Conservation (phyloP, 2,888 invertebrate genomes). For the Epiblema foenella region DNA sequence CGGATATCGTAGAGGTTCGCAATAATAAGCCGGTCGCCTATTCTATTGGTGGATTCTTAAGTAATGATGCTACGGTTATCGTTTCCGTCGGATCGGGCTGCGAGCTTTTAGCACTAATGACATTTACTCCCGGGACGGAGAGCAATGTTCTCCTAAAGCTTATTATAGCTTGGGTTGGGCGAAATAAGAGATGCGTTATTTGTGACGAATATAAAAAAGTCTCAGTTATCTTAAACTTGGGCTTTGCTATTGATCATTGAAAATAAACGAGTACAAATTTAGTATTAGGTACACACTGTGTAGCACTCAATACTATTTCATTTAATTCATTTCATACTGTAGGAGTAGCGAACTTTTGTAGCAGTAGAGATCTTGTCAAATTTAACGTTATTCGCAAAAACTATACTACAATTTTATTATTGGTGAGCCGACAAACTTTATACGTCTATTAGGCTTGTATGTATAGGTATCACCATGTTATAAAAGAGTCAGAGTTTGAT, state of each 20-base stretch:
- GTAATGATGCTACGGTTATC: conserved; percentile 43
- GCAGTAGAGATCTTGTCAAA: neutral
- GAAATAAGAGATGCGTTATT: too few relatives aligned
- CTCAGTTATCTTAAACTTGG: neutral
- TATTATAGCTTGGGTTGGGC: neutral
- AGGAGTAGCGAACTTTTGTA: too few relatives aligned
- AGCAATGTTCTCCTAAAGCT: conserved; percentile 2
- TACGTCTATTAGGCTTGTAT: too few relatives aligned
- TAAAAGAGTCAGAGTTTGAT: too few relatives aligned
- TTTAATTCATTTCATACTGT: neutral
- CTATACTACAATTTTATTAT: conserved; percentile 50
- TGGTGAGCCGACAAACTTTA: conserved; percentile 54
- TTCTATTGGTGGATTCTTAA: conserved; percentile 37
- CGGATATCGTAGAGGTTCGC: conserved; percentile 17
- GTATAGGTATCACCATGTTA: too few relatives aligned
- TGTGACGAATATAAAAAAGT: too few relatives aligned
- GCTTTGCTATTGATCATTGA: neutral
- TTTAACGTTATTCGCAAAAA: conserved; percentile 12
- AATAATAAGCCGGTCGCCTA: conserved; percentile 25
- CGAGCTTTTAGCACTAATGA: conserved; percentile 47
- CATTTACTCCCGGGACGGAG: conserved; percentile 19
- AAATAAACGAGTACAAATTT: neutral
- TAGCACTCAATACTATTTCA: neutral
- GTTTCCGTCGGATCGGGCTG: conserved; percentile 35
- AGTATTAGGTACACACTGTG: too few relatives aligned